A percentile compares a stretch with the other conserved stretches of the same genome.
These are phyloP conservation scores for Bufotes viridis DNA, from an alignment of 2,797 vertebrate species.

Conservation along the genomic window DNA sequence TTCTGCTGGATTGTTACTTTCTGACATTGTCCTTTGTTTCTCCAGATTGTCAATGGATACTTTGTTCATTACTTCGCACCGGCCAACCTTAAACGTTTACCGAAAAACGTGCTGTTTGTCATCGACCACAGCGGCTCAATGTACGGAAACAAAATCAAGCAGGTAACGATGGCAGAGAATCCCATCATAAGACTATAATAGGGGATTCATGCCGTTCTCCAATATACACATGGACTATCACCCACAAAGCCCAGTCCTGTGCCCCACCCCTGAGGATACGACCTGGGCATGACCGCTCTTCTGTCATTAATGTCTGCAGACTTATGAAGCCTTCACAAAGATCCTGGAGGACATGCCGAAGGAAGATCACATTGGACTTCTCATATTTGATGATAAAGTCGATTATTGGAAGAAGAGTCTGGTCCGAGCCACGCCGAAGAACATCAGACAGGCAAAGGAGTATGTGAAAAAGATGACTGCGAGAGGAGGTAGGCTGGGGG, in stretches of 20 bases:
- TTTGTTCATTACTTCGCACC: conserved; percentile 95
- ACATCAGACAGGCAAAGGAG: conserved; percentile 74
- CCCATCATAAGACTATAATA: not conserved
- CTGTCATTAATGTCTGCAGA: conserved; percentile 72
- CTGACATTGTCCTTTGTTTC: not conserved
- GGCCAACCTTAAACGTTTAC: conserved; percentile 74
- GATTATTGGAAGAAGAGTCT: conserved; percentile 75
- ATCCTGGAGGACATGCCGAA: conserved; percentile 81
- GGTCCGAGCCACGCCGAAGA: conserved; percentile 75
- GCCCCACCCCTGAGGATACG: not conserved
- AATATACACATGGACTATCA: not conserved
- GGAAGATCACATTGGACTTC: conserved; percentile 81
- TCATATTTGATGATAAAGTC: conserved; percentile 72
- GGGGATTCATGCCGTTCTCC: no score
- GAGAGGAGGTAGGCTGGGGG: conserved; percentile 69
- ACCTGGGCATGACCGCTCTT: not conserved
- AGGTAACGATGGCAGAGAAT: conserved; percentile 73
- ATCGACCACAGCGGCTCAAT: conserved; percentile 91
- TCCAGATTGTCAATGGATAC: conserved; percentile 81
- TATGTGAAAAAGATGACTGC: conserved; percentile 69
- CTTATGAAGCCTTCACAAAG: conserved; percentile 78
- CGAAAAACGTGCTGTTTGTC: conserved; percentile 89
- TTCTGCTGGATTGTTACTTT: not conserved
- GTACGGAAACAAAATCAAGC: conserved; percentile 79
- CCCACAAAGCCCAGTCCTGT: no score